A percentile compares a stretch with the other conserved stretches of the same genome.
Evolutionary conservation across 1,140 invertebrate genomes (phyloP).

Genomic region (Sesamia nonagrioides): DNA sequence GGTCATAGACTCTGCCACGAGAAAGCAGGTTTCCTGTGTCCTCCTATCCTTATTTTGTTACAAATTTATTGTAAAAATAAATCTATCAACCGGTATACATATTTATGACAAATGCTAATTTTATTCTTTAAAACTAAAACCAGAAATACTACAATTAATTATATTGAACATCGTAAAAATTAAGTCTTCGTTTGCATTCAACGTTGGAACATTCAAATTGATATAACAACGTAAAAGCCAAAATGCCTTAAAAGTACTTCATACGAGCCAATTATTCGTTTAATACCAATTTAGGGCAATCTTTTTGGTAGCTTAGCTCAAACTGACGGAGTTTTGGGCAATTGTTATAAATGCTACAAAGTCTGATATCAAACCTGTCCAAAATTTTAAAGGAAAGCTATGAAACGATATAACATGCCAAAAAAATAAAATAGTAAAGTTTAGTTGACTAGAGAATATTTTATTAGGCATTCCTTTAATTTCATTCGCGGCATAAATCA

Average conservation of each 20-base stretch:
- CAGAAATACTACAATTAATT: conserved; percentile 30
- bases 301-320: conserved; percentile 1
- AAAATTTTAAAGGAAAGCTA: no score
- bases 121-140: conserved; percentile 15
- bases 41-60: no score
- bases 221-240: background rate
- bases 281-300: conserved; percentile 19
- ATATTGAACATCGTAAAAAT: background rate
- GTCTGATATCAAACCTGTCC: no score
- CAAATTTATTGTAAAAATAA: background rate
- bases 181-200: conserved; percentile 7
- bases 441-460: no score
- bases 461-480: background rate
- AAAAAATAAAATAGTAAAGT: no score
- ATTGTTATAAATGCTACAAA: background rate
- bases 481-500: background rate
- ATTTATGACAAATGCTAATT: conserved; percentile 34
- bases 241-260: background rate
- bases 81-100: conserved; percentile 33
- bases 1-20: conserved; percentile 34
- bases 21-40: conserved; percentile 14
- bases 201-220: no score
- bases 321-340: background rate
- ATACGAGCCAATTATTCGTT: background rate
- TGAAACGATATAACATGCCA: no score